These are phyloP conservation scores for Onchidella celtica DNA, from an alignment of 2,888 invertebrate species.

Conservation along the genomic window DNA sequence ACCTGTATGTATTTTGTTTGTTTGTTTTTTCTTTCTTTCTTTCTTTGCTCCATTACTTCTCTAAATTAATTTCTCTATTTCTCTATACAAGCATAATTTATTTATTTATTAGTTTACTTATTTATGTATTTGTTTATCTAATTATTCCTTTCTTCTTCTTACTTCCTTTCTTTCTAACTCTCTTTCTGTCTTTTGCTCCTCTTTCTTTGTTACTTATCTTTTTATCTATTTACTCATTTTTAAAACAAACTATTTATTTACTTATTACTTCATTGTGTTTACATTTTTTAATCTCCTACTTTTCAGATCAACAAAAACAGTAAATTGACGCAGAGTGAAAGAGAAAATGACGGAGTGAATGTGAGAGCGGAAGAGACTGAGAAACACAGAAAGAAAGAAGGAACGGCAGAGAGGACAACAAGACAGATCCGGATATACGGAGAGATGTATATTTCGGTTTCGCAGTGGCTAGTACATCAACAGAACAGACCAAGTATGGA, in stretches of 20 bases:
- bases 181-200: no score
- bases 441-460: no score
- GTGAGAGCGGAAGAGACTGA: neutral
- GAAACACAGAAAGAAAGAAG: no score
- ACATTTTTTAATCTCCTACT: neutral
- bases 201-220: no score
- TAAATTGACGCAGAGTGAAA: neutral
- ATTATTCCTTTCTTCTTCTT: no score
- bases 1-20: neutral
- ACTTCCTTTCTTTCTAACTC: no score
- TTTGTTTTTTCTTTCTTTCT: neutral
- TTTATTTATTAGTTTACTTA: neutral
- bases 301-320: neutral
- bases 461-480: no score
- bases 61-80: neutral
- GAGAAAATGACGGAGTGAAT: neutral
- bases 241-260: neutral
- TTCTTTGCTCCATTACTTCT: neutral
- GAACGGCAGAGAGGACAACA: no score
- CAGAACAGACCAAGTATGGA: no score
- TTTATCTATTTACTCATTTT: neutral
- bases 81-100: neutral
- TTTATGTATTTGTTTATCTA: no score
- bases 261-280: neutral
- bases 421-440: no score